Evolutionary conservation across 1,140 invertebrate genomes (phyloP).

Genomic region (Capitella teleta): DNA sequence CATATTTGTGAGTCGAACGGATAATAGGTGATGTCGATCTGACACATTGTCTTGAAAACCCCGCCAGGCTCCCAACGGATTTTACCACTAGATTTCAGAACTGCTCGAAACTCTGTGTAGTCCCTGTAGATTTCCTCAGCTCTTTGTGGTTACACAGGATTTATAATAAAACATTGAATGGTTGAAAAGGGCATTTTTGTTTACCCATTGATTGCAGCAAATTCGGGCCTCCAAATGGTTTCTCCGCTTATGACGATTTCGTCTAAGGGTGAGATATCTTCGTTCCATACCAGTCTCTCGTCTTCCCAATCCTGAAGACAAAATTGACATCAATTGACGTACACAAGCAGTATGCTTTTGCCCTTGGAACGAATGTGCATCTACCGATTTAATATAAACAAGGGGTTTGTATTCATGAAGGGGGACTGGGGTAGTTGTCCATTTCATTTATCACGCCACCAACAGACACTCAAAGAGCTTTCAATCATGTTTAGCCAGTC

Average conservation of each 20-base stretch:
- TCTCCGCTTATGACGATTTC: constrained; percentile 32
- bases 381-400: too few relatives aligned
- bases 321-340: background rate
- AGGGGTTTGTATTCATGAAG: too few relatives aligned
- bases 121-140: constrained; percentile 8
- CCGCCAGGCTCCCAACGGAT: constrained; percentile 13
- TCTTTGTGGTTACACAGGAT: background rate
- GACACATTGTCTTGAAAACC: constrained; percentile 12
- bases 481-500: too few relatives aligned
- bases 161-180: background rate
- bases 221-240: constrained; percentile 81
- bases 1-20: constrained; percentile 16
- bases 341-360: too few relatives aligned
- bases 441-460: too few relatives aligned
- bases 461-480: too few relatives aligned
- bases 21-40: constrained; percentile 43
- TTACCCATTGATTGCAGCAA: constrained; percentile 48
- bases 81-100: background rate
- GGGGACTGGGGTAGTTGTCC: too few relatives aligned
- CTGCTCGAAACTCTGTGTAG: constrained; percentile 8
- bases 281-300: constrained; percentile 88
- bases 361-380: too few relatives aligned
- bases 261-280: constrained; percentile 83
- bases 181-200: background rate
- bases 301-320: constrained; percentile 75